Evolutionary conservation across 2,888 invertebrate genomes (phyloP), one percentile per base, ranked within the genome.

Genomic region (Ashinkailepas kermadecensis): DNA sequence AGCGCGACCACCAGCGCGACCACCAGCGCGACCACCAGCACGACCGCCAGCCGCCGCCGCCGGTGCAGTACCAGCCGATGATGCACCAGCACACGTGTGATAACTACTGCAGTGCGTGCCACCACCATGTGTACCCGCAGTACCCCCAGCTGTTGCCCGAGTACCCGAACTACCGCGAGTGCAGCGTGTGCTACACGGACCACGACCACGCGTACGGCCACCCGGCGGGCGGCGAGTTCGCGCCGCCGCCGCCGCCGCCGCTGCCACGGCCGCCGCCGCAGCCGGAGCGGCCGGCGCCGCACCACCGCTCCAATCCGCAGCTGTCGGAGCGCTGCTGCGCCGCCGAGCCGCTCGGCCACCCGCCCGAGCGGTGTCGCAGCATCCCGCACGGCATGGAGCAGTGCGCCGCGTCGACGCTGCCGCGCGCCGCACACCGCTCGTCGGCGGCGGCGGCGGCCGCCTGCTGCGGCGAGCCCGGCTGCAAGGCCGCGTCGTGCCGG

Each of bases 361-460:
- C 78, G 59, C 80, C 64, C 10, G 74, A 59, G 54, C 54, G 59
- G 70, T 79, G 81, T 74, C 81, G 81, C 79, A 74, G 74, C 74
- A 74, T 74, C 74, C 79, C 78, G 78, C 81, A 80, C 81, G 81
- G 78, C 56, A 83, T 82, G 81, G 81, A 81, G 57, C 81, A 78
- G 80, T 83, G 81, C 57, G 81, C 83, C 62, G 81, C 83, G 39
- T 39, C 39, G 81, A 83, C 81, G 80, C 81, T 83, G 81, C 81
- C 81, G 81, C 82, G 81, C 74, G 82, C 81, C 80, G 81, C 82
- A 80, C 81, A 82, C 82, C 78, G 82, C 57, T 81, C 78, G 81
- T 81, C 81, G 78, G 39, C 57, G 62, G 78, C 81, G 80, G 80
- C 25, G 80, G 81, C 78, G 64, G 65, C 78, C 78, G 74, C 80